Percentiles rank a stretch among this genome's conserved stretches.
These are phyloP conservation scores for Pogonognathellus flavescens DNA, from an alignment of 1,140 invertebrate species.

Conservation along the genomic window DNA sequence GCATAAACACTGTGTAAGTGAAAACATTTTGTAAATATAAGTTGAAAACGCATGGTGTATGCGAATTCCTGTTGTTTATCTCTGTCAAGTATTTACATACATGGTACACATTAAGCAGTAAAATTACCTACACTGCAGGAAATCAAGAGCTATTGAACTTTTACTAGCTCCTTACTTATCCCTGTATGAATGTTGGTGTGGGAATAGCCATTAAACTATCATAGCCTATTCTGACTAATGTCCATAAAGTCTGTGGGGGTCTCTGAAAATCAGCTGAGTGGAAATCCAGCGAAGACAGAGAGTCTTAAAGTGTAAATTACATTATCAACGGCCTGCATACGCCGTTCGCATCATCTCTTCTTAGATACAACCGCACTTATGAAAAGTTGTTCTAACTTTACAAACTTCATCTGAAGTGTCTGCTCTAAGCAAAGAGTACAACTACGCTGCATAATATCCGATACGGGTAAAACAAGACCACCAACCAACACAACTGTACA, in stretches of 20 bases:
- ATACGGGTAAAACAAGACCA: not conserved
- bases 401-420: conserved; percentile 33
- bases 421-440: not conserved
- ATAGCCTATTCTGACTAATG: conserved; percentile 6
- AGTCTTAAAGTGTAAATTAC: conserved; percentile 35
- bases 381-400: conserved; percentile 29
- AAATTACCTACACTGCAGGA: conserved; percentile 12
- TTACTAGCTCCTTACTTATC: not conserved
- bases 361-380: not conserved
- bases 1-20: not conserved
- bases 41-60: not conserved
- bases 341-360: conserved; percentile 2
- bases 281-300: not conserved
- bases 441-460: not conserved
- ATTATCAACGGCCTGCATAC: conserved; percentile 31
- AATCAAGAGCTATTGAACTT: conserved; percentile 41
- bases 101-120: not conserved
- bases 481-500: not conserved
- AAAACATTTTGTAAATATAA: not conserved
- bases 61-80: not conserved
- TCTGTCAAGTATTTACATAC: conserved; percentile 7
- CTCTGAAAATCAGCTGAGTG: conserved; percentile 26
- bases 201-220: conserved; percentile 12
- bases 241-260: conserved; percentile 4
- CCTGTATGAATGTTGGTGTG: not conserved